Evolutionary conservation across 2,113 vertebrate genomes (phyloP), one percentile per base, ranked within the genome.

Genomic region (Brachypteracias leptosomus): DNA sequence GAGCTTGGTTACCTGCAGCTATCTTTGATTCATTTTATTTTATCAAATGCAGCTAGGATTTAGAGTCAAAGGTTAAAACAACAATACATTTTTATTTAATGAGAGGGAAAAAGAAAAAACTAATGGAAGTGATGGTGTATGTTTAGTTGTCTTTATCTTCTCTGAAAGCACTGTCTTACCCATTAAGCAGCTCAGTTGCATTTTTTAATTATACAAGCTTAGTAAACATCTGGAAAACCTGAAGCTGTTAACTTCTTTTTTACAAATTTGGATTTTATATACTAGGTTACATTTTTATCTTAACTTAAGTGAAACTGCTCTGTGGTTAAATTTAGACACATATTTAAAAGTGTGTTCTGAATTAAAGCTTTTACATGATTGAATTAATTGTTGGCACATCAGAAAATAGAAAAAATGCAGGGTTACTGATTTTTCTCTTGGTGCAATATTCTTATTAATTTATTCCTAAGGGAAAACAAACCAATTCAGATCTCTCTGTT

Each of bases 1-100:
- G 83, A 88, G 40, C 72, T 55, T 90, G 46, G 36, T 80, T 96
- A 91, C 83, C 79, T 97, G 68, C 88, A 95, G 82, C 77, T 97
- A 78, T 95, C 58, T 51, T 90, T 58, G 61, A 93, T 88, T 83
- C 2, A 73, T 90, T 95, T 96, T 95, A 66, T 73, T 89, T 93
- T 94, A 91, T 61, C 16, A 91, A 72, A 88, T 77, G 33, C n/a
- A 92, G n/a, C 38, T 95, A 95, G 77, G 25, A 82, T 77, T 90
- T 95, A 93, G 61, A 95, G 18, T 72, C 44, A 88, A 62, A 91
- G 26, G 12, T 81, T 66, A 86, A 81, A 95, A 73, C 10, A 68
- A 77, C 13, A 89, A 59, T 66, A 42, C 5, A 16, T 78, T 85
- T 89, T 90, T 76, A 44, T 77, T 72, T 94, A 83, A 52, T 89